Evolutionary conservation across 2,888 invertebrate species (phyloP).

Genomic region (Harpalus rubripes): DNA sequence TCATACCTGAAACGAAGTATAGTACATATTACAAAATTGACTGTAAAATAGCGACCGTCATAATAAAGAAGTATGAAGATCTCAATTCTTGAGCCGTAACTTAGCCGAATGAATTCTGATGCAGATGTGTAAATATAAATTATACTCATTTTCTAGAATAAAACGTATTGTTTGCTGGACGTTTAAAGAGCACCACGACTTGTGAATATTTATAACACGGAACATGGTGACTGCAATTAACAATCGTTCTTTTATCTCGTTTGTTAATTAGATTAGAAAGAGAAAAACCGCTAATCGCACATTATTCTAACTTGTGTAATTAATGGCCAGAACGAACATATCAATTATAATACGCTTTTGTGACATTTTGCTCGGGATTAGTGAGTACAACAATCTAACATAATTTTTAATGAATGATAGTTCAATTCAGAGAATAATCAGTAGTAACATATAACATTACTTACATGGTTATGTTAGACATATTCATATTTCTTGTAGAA

Average conservation of each 20-base stretch:
- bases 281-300: slow-evolving; percentile 14
- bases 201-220: slow-evolving; percentile 31
- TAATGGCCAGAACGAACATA: slow-evolving; percentile 15
- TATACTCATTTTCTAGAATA: neutral
- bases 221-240: slow-evolving; percentile 35
- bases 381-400: neutral
- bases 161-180: neutral
- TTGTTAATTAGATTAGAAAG: slow-evolving; percentile 45
- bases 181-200: neutral
- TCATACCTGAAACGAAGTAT: too few relatives aligned
- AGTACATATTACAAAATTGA: too few relatives aligned
- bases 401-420: neutral
- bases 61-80: too few relatives aligned
- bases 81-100: too few relatives aligned
- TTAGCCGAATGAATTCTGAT: too few relatives aligned
- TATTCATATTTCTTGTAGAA: neutral
- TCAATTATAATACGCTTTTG: neutral
- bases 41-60: too few relatives aligned
- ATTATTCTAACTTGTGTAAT: slow-evolving; percentile 11
- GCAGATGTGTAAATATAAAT: neutral
- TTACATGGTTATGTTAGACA: neutral
- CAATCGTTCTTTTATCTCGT: slow-evolving; percentile 26
- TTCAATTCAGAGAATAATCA: neutral
- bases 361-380: neutral
- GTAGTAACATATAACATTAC: neutral